Conservation (phyloP, 2,113 vertebrate genomes). For the Ceyx cyanopectus region DNA sequence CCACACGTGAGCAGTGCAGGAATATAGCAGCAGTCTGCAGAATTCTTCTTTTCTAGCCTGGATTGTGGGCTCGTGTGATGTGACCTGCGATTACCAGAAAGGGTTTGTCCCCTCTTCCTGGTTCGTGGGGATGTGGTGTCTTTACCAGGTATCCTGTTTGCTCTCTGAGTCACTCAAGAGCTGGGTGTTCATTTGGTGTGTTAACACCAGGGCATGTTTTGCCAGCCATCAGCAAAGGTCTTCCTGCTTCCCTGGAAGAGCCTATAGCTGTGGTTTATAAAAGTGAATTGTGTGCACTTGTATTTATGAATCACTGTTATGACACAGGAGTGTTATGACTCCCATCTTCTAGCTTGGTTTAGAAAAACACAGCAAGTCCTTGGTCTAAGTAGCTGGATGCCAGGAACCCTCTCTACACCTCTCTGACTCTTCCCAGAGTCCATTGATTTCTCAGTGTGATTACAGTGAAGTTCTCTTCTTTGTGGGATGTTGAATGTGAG, state of each 20-base stretch:
- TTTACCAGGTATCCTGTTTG: neutral
- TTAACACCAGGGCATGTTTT: rapidly evolving
- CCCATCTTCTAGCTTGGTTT: neutral
- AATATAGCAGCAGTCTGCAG: neutral
- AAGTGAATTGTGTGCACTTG: neutral
- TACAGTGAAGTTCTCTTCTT: neutral
- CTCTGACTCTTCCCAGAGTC: neutral
- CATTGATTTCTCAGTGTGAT: rapidly evolving
- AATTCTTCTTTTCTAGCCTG: neutral
- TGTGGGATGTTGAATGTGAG: neutral
- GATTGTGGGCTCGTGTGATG: rapidly evolving
- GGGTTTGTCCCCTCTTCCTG: neutral
- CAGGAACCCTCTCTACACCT: neutral
- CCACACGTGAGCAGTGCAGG: neutral
- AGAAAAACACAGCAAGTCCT: neutral
- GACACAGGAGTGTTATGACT: neutral
- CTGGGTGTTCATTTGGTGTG: neutral
- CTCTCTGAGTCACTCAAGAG: neutral
- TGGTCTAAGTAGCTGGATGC: neutral
- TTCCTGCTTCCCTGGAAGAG: neutral
- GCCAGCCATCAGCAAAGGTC: neutral
- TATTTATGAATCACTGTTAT: constrained; percentile 6
- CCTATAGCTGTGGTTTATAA: neutral
- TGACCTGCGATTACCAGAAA: neutral
- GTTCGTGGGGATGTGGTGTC: neutral